Evolutionary conservation across 2,888 invertebrate genomes (phyloP), one percentile per base, ranked within the genome.

Genomic region (Syritta pipiens): DNA sequence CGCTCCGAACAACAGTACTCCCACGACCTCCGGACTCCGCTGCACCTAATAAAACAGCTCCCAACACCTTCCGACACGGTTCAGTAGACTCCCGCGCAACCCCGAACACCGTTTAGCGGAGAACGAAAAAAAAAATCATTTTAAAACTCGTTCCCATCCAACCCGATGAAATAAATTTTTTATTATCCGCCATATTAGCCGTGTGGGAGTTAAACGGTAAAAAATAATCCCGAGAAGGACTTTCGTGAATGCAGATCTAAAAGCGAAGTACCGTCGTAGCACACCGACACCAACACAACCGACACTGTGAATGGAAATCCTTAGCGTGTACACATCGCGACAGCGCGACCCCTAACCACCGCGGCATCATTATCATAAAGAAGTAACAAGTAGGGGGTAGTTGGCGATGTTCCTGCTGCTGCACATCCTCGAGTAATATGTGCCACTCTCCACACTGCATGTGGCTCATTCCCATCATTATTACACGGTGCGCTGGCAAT

Each of bases 141-240:
- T 59, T 60, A 14, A 57, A 63, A 69, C 62, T 19, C 49, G 26
- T 46, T 60, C 60, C 22, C 48, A 57, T 63, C 28, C 44, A 32
- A 44, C 14, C 63, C 9, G 57, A 69, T 51, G 63, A 63, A 55
- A 62, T 55, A 75, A 30, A 40, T 75, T 60, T 62, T 74, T 69
- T 68, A 68, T 62, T 55, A 62, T 62, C 32, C 60, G 6, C 48
- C 55, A 57, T 62, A 69, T 69, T 76, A 69, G 55, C 69, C 57
- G 35, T 44, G 51, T 51, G 76, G 62, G 76, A 63, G 75, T 60
- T 68, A 28, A 75, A 55, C 17, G 42, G 7, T 4, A 10, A 30
- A 60, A 71, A 44, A 48, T 14, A 53, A 60, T 32, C 37, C 51
- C 14, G 14, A 46, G 35, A 32, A 53, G 51, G n/a, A 12, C 37